Conservation (phyloP, 2,797 vertebrate genomes). For the Chloroceryle amazona region DNA sequence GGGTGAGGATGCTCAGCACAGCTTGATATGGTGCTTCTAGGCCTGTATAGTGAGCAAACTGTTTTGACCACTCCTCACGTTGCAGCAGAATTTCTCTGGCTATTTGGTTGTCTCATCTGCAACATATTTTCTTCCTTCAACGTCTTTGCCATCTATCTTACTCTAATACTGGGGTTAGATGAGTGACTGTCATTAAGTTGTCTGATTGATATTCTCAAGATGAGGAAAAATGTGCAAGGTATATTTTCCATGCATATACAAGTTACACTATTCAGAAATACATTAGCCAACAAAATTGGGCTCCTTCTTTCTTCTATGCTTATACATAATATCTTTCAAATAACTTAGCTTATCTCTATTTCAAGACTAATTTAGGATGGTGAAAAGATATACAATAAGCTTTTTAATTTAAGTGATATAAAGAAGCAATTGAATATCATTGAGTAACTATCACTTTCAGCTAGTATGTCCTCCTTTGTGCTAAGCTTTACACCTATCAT, state of each 20-base stretch:
- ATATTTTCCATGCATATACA: neutral
- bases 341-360: neutral
- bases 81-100: neutral
- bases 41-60: neutral
- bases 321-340: neutral
- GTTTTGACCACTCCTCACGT: neutral
- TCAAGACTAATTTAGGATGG: neutral
- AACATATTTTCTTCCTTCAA: neutral
- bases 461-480: neutral
- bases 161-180: neutral
- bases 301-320: neutral
- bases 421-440: neutral
- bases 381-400: neutral
- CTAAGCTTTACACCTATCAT: neutral
- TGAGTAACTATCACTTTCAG: neutral
- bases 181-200: neutral
- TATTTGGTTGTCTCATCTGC: neutral
- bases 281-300: neutral
- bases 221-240: neutral
- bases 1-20: neutral
- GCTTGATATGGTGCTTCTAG: neutral
- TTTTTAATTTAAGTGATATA: neutral
- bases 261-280: neutral
- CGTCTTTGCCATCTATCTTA: neutral
- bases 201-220: neutral